Conservation (phyloP, 2,113 vertebrate genomes). For the Condylura cristata region DNA sequence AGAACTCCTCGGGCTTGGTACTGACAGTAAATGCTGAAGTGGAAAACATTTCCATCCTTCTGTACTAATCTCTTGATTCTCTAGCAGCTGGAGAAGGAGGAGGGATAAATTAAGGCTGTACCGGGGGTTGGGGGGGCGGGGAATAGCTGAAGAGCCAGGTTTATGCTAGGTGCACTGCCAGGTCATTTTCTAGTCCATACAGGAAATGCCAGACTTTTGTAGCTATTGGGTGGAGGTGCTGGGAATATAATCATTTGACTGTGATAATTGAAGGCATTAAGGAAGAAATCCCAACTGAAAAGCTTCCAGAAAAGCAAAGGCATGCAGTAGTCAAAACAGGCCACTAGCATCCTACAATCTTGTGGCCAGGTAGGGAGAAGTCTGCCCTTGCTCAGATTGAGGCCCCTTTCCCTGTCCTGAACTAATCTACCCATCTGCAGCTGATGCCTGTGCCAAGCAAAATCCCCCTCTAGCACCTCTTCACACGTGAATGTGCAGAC, state of each 20-base stretch:
- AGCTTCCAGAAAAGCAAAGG: constrained; percentile 38
- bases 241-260: constrained; percentile 74
- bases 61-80: constrained; percentile 81
- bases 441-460: background rate
- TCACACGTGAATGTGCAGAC: background rate
- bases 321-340: background rate
- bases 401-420: background rate
- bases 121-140: too few relatives aligned
- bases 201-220: constrained; percentile 71
- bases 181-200: constrained; percentile 70
- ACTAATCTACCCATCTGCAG: too few relatives aligned
- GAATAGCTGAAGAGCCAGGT: constrained; percentile 74
- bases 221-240: constrained; percentile 70
- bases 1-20: constrained; percentile 74
- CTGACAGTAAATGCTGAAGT: constrained; percentile 82
- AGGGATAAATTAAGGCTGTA: constrained; percentile 43
- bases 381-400: rapidly evolving
- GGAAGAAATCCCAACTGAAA: constrained; percentile 73
- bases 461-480: background rate
- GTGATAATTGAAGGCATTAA: constrained; percentile 71
- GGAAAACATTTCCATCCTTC: constrained; percentile 81
- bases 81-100: constrained; percentile 61
- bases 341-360: background rate
- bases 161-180: constrained; percentile 74
- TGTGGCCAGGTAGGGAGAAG: background rate